Evolutionary conservation across 2,797 vertebrate genomes (phyloP), one percentile per base, ranked within the genome.

Genomic region (Clarias laeviceps): DNA sequence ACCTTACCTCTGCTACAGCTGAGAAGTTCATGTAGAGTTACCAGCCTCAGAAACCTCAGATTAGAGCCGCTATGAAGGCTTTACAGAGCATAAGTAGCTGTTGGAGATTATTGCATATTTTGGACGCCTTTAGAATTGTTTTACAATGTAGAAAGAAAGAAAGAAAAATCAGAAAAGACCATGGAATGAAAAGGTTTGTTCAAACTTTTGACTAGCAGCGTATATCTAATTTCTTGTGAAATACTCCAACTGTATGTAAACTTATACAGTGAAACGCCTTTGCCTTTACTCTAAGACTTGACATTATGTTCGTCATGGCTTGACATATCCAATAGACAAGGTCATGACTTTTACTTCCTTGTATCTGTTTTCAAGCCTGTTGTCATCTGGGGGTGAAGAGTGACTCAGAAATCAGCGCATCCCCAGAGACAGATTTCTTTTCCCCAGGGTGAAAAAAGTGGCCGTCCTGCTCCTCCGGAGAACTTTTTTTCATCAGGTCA

Each of bases 301-400:
- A 12, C 76, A 37, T 20, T 61, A 8, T n/a, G 85, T 62, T 61
- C 72, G 84, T 88, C 78, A 78, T 81, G 72, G 80, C 84, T 72
- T 54, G 73, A 69, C 27, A 56, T 76, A 34, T 87, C 56, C 45
- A 54, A 72, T 78, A 79, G 61, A 82, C 54, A 57, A 78, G 89
- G 86, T 88, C 83, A 87, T 50, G 64, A 70, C 56, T 79, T 40
- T 85, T 70, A 62, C 74, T 88, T 90, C 88, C 88, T 85, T 74
- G 64, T 85, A 70, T 57, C 18, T 82, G 59, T 84, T 87, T 79
- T 68, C 66, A 65, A 56, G 68, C 77, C n/a, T 74, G 54, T 73
- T 59, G 62, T 85, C 87, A 87, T 88, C 29, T 37, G 66, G 56
- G 88, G 89, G 87, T 84, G 77, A 61, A 61, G 56, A 77, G 65